Conservation (phyloP, 2,113 vertebrate genomes). For the Ciconia stormi region DNA sequence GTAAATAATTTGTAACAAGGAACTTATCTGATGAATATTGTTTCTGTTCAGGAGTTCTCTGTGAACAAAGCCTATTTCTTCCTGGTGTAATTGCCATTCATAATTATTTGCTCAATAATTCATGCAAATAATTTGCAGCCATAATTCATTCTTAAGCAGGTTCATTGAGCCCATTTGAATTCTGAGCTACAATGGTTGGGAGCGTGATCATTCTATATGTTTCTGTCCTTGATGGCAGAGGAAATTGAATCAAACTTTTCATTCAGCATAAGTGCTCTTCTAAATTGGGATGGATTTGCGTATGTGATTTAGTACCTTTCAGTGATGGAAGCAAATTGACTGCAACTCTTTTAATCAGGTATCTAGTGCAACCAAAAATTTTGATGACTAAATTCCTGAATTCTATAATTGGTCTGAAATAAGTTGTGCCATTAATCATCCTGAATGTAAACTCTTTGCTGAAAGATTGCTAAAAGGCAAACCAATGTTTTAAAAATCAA, state of each 20-base stretch:
- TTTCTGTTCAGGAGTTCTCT: background rate
- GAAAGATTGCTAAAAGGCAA: background rate
- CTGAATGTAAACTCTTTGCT: background rate
- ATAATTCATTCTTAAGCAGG: background rate
- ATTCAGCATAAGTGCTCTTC: background rate
- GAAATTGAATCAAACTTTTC: constrained; percentile 28
- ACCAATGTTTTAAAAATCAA: background rate
- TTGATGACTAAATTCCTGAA: background rate
- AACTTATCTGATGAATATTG: background rate
- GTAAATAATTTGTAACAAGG: background rate
- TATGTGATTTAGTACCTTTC: constrained; percentile 11
- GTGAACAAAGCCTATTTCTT: background rate
- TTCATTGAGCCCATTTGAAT: constrained; percentile 4
- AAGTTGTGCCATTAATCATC: background rate
- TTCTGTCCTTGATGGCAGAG: background rate
- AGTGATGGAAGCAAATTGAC: background rate
- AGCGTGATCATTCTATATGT: background rate
- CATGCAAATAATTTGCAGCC: background rate
- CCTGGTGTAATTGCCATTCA: background rate
- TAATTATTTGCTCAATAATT: constrained; percentile 30
- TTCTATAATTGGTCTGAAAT: background rate
- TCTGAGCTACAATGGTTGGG: background rate
- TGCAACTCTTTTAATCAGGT: background rate
- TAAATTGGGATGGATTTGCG: background rate
- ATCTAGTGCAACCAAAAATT: background rate